Percentiles rank a stretch among this genome's conserved stretches.
Conservation (phyloP, 2,797 vertebrate genomes). For the Gallinago stenura region DNA sequence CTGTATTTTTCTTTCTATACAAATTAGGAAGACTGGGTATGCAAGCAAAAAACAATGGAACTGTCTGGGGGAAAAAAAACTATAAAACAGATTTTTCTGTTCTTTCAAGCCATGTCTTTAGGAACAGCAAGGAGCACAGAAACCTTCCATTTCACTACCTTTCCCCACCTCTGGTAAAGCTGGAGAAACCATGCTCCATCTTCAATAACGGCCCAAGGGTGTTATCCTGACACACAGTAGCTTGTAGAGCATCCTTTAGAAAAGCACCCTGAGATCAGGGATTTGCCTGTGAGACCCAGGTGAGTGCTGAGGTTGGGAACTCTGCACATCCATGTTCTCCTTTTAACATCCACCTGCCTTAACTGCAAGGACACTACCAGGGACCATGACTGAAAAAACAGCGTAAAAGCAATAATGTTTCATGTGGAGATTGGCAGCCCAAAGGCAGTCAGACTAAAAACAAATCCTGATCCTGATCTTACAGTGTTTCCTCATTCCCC, state of each 20-base stretch:
- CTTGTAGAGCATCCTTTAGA: background rate
- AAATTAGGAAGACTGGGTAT: background rate
- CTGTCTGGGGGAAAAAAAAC: background rate
- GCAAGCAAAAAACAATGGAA: background rate
- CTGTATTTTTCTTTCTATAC: background rate
- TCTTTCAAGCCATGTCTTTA: background rate
- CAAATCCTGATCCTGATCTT: background rate
- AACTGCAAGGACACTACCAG: background rate
- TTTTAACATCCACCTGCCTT: background rate
- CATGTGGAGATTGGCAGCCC: background rate
- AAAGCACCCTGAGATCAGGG: background rate
- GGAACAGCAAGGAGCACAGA: background rate
- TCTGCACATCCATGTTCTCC: background rate
- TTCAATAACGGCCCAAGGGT: background rate
- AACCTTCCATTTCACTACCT: background rate
- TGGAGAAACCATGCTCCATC: background rate
- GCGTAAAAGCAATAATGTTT: background rate
- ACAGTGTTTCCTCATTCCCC: background rate
- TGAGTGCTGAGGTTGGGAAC: background rate
- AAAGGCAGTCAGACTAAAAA: background rate
- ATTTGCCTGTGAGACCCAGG: background rate
- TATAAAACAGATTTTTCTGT: background rate
- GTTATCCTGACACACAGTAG: background rate
- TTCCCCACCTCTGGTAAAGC: background rate
- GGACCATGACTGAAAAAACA: background rate